Conservation (phyloP, 2,888 invertebrate genomes). For the Drosophila macrospina region DNA sequence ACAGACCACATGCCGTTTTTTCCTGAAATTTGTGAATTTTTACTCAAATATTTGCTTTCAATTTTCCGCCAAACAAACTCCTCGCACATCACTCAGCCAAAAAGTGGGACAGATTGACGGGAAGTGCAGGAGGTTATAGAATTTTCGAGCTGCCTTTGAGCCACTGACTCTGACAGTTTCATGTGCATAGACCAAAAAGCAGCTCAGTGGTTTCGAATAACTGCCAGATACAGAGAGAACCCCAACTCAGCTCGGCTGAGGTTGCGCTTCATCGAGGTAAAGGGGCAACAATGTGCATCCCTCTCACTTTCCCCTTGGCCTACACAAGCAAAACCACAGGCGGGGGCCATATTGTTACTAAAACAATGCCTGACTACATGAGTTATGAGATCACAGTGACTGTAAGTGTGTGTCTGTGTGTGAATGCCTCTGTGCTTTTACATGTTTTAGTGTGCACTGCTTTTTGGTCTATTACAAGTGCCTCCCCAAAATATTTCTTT, state of each 20-base stretch:
- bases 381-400: constrained; percentile 54
- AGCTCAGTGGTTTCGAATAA: constrained; percentile 73
- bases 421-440: constrained; percentile 8
- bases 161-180: constrained; percentile 69
- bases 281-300: constrained; percentile 42
- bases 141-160: constrained; percentile 40
- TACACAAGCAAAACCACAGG: constrained; percentile 33
- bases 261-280: constrained; percentile 35
- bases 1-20: constrained; percentile 32
- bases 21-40: constrained; percentile 65
- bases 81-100: constrained; percentile 1
- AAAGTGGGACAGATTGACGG: constrained; percentile 8
- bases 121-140: not conserved
- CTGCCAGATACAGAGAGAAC: constrained; percentile 61
- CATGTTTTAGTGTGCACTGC: constrained; percentile 27
- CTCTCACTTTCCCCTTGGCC: constrained; percentile 1
- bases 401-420: constrained; percentile 4
- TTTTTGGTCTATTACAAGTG: constrained; percentile 60
- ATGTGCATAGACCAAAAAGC: constrained; percentile 68
- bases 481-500: not conserved
- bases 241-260: constrained; percentile 28
- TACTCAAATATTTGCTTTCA: constrained; percentile 76
- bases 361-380: constrained; percentile 68
- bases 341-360: constrained; percentile 65
- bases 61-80: constrained; percentile 55